These are phyloP conservation scores for Rhorus exstirpatorius DNA, from an alignment of 2,888 invertebrate species.

Conservation along the genomic window DNA sequence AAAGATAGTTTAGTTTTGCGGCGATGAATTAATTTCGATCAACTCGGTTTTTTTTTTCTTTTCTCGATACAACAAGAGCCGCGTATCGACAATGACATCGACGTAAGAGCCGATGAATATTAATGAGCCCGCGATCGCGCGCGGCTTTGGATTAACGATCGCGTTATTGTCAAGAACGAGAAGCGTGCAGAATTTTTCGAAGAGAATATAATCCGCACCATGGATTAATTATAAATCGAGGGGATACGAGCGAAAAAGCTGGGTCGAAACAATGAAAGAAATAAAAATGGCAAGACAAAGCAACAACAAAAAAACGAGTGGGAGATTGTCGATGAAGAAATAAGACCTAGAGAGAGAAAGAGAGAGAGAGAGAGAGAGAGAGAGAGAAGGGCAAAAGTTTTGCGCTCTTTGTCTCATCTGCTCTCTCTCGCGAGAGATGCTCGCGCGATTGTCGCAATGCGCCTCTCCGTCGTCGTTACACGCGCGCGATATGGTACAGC, in stretches of 20 bases:
- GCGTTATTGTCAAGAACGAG: background rate
- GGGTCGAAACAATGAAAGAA: too few species aligned
- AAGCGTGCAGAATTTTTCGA: too few species aligned
- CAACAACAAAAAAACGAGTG: too few species aligned
- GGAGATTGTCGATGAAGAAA: too few species aligned
- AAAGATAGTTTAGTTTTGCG: too few species aligned
- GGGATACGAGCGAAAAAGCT: background rate
- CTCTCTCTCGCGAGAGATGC: slow-evolving; percentile 19
- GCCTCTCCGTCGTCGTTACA: slow-evolving; percentile 37
- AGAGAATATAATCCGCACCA: background rate
- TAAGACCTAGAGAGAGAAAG: too few species aligned
- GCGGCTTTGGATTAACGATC: background rate
- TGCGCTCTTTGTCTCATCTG: slow-evolving; percentile 61
- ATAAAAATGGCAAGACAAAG: too few species aligned
- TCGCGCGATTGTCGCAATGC: slow-evolving; percentile 35
- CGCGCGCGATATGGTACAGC: slow-evolving; percentile 32
- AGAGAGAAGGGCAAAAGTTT: slow-evolving; percentile 48
- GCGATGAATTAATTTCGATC: too few species aligned
- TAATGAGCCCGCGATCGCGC: background rate
- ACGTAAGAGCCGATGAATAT: background rate
- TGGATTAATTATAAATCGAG: background rate
- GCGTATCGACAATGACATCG: background rate
- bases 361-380: slow-evolving; percentile 35
- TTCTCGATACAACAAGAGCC: background rate
- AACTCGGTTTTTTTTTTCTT: background rate